Evolutionary conservation across 2,797 vertebrate species (phyloP), one percentile per base, ranked within the genome.

Genomic region (Scomberomorus guttatus): DNA sequence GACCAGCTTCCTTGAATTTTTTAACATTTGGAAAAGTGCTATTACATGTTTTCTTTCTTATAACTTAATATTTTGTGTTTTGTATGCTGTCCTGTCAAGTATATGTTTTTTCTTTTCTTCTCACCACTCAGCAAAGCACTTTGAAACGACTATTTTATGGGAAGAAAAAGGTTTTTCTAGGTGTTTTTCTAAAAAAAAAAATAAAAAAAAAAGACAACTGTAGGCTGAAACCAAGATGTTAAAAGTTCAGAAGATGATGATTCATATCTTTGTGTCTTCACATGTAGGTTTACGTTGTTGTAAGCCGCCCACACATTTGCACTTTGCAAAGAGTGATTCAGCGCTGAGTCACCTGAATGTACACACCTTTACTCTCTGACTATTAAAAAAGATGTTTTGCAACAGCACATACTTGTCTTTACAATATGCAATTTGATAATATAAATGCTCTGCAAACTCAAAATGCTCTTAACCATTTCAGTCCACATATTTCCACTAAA

Each of bases 161-260:
- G n/a, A n/a, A n/a, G n/a, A n/a, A n/a, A n/a, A n/a, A n/a, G n/a
- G n/a, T n/a, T n/a, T n/a, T n/a, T n/a, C n/a, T n/a, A n/a, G n/a
- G 39, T 29, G 2, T 34, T 52, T 29, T 39, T 17, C n/a, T 46
- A 17, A 18, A 14, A 37, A 37, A 10, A 37, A 13, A 42, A 13
- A 4, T 37, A 37, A 42, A 39, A 74, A 56, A 11, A 50, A 37
- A 24, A 44, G 22, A 17, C 59, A 18, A 18, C 34, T 27, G 24
- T 18, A 29, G 24, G 24, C 39, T 63, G 42, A 39, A 63, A 42
- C 42, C 25, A 8, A 29, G 25, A 17, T 57, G 72, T 42, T n/a
- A 20, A 56, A 66, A 42, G 57, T 42, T 10, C 62, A 75, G 22
- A 0, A 20, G 37, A 44, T 5, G 72, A 57, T 72, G 74, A 75